Evolutionary conservation across 92 coral and sea anemone genomes (phyloP), one percentile per base, ranked within the genome.

Genomic region (Epizoanthus illoricatus): DNA sequence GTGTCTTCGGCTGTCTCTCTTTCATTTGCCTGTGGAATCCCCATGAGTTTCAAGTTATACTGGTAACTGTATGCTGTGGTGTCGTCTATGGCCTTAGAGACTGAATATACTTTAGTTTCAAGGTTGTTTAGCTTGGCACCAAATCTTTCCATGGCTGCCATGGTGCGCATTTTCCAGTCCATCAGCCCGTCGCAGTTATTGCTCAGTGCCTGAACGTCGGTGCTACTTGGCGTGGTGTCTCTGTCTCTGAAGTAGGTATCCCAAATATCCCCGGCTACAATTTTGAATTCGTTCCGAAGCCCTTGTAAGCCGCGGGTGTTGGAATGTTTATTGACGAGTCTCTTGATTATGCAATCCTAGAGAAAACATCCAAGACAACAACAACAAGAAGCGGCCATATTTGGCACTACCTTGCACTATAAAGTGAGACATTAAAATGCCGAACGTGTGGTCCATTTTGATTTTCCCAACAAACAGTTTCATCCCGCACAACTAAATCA

Each of bases 261-360:
- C 79, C 79, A 28, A 78, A 71, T 67, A 88, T 88, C 2, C 57
- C 70, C 55, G 85, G 85, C 16, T 88, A 84, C 65, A 72, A 54
- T 61, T 88, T 79, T 84, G 85, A 84, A 88, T 85, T 71, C 64
- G 86, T 86, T 49, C 76, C 83, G 47, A 87, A 86, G 17, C 90
- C 90, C 65, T 71, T 81, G 15, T 65, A 79, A 52, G 76, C 83
- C 73, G 86, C 86, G 36, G 91, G 91, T 73, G 86, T 88, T 65
- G 91, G 88, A 62, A 74, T 87, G 67, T 88, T 84, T 49, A 84
- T 84, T 69, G 59, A 80, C 47, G 78, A 86, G 11, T 43, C 75
- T 17, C 78, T 85, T 59, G 80, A 69, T 64, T 87, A 76, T 41
- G 80, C 71, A 47, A 67, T 62, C 13, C 45, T 64, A 33, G 84